phyloP scores from a whole-genome alignment of 1,140 invertebrate species.

The Pseudobourletiella spinata region DNA sequence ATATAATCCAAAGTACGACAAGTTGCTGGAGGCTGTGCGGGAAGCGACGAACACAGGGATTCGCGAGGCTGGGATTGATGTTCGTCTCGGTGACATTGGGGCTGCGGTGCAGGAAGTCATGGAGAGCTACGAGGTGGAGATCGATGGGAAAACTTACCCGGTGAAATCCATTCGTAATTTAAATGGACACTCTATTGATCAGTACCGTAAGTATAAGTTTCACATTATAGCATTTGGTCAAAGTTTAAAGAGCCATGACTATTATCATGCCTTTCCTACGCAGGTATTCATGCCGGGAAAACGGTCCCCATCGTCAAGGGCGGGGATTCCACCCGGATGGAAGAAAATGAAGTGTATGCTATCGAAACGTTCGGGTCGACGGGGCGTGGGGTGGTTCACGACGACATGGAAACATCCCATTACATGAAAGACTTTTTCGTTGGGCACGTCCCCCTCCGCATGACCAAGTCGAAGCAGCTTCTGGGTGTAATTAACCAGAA shows the following conservation, averaged over 20 bases:
- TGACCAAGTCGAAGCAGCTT: conserved; percentile 67
- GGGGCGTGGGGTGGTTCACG: conserved; percentile 86
- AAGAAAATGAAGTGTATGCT: conserved; percentile 98
- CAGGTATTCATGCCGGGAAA: conserved; percentile 96
- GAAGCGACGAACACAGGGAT: conserved; percentile 90
- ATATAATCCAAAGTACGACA: conserved; percentile 96
- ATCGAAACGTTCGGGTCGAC: conserved; percentile 99
- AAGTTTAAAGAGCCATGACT: neutral
- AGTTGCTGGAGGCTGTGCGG: conserved; percentile 86
- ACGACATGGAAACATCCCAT: conserved; percentile 96
- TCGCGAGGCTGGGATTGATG: conserved; percentile 86
- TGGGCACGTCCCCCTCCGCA: conserved; percentile 74
- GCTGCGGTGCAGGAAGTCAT: conserved; percentile 97
- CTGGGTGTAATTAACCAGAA: conserved; percentile 95
- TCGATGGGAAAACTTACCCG: conserved; percentile 94
- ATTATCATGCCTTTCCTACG: conserved; percentile 16
- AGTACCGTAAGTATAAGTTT: conserved; percentile 77
- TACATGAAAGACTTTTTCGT: conserved; percentile 99
- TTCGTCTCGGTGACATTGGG: conserved; percentile 92
- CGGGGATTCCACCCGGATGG: conserved; percentile 94
- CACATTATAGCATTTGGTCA: no score
- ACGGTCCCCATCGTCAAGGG: conserved; percentile 99
- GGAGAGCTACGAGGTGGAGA: conserved; percentile 98
- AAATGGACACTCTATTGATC: conserved; percentile 96
- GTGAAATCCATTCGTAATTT: conserved; percentile 83